A percentile compares a stretch with the other conserved stretches of the same genome.
Evolutionary conservation across 2,888 invertebrate species (phyloP).

Genomic region (Crocallis elinguaria): DNA sequence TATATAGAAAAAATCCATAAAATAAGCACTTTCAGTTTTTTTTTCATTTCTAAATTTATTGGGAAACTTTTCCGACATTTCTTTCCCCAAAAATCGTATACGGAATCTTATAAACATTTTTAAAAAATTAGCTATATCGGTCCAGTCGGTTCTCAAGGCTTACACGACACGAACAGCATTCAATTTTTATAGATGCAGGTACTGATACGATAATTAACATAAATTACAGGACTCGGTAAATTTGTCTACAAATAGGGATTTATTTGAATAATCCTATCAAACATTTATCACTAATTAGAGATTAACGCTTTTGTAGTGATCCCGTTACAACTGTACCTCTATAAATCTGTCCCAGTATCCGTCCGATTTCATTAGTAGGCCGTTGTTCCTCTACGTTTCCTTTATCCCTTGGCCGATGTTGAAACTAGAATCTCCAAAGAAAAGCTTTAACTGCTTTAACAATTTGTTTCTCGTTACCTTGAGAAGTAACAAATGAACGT

Average conservation of each 20-base stretch:
- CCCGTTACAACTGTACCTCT: conserved; percentile 49
- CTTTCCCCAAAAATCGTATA: no score
- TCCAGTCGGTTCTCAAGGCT: no score
- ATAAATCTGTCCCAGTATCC: conserved; percentile 50
- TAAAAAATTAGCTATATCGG: no score
- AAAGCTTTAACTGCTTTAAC: conserved; percentile 31
- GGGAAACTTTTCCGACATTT: no score
- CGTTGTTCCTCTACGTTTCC: conserved; percentile 39
- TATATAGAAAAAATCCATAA: no score
- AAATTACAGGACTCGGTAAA: background rate
- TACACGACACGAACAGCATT: no score
- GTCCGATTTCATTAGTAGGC: conserved; percentile 40
- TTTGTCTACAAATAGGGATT: conserved; percentile 25
- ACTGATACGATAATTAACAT: background rate
- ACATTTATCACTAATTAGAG: conserved; percentile 44
- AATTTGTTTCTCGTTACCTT: conserved; percentile 25
- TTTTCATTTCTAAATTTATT: no score
- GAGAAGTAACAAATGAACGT: conserved; percentile 19
- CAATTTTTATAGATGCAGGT: no score
- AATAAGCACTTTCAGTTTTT: no score
- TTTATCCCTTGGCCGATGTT: conserved; percentile 42
- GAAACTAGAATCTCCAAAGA: conserved; percentile 32
- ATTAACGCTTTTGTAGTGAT: conserved; percentile 43
- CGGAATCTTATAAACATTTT: no score
- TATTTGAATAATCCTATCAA: conserved; percentile 29